Percentiles rank a stretch among this genome's conserved stretches.
Evolutionary conservation across 2,797 vertebrate genomes (phyloP).

Genomic region (Leontocebus nigricollis): DNA sequence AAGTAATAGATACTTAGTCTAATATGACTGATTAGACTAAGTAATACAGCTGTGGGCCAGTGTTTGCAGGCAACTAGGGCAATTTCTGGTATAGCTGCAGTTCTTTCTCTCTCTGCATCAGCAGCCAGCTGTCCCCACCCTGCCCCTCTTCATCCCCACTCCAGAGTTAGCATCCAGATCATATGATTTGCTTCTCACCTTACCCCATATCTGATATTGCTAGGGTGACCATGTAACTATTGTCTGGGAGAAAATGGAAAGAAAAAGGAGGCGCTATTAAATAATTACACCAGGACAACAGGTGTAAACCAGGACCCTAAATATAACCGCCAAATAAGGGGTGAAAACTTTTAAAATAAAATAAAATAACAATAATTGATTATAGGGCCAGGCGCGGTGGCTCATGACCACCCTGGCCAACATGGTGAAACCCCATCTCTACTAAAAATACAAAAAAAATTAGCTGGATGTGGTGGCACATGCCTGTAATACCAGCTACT

Average conservation of each 20-base stretch:
- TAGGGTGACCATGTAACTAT: not conserved
- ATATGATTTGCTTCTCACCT: not conserved
- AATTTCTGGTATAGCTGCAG: not conserved
- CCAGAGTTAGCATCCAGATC: not conserved
- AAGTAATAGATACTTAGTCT: not conserved
- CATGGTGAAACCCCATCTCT: no score
- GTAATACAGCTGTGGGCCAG: not conserved
- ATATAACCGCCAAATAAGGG: not conserved
- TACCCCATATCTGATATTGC: not conserved
- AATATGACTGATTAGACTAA: not conserved
- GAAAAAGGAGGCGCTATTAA: not conserved
- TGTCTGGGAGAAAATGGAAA: not conserved
- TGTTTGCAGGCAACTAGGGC: not conserved
- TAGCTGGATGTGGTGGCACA: no score
- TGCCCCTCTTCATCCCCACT: not conserved
- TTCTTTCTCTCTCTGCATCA: not conserved
- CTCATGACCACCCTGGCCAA: no score
- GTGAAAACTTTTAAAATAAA: not conserved
- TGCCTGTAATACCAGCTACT: no score
- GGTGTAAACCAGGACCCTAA: not conserved
- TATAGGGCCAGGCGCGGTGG: not conserved
- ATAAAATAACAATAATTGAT: not conserved
- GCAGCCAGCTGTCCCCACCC: not conserved
- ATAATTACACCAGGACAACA: not conserved
- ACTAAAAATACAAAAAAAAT: no score